phyloP scores from a whole-genome alignment of 1,140 invertebrate species.

The Leptinotarsa texana region DNA sequence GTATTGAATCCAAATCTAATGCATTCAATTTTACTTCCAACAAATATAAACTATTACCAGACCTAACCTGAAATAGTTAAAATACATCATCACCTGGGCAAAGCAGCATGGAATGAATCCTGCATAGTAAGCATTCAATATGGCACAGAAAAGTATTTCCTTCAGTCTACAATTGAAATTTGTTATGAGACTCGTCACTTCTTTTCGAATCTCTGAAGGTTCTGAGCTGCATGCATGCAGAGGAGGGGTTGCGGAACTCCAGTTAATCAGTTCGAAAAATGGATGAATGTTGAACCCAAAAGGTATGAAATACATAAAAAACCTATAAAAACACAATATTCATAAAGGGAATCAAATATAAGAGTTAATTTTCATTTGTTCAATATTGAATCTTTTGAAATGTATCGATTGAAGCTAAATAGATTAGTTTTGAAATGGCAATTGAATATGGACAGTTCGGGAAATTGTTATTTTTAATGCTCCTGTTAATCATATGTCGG shows the following conservation, averaged over 20 bases:
- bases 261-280: constrained; percentile 67
- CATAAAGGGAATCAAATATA: no score
- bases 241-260: constrained; percentile 51
- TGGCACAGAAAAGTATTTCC: constrained; percentile 87
- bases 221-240: constrained; percentile 68
- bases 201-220: constrained; percentile 73
- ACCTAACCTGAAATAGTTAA: no score
- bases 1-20: no score
- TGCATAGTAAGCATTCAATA: constrained; percentile 88
- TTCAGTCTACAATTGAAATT: constrained; percentile 90
- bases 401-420: no score
- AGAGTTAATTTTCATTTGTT: not conserved
- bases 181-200: constrained; percentile 80
- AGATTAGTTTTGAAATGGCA: no score
- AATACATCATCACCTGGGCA: constrained; percentile 67
- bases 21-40: no score
- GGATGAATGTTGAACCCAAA: constrained; percentile 76
- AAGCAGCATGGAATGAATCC: constrained; percentile 89
- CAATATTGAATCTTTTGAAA: no score
- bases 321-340: constrained; percentile 58
- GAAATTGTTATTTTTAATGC: no score
- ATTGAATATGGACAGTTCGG: no score
- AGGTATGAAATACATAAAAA: constrained; percentile 82
- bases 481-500: no score
- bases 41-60: no score